Conservation (phyloP, 2,113 vertebrate genomes). For the Campylomormyrus tamandua region DNA sequence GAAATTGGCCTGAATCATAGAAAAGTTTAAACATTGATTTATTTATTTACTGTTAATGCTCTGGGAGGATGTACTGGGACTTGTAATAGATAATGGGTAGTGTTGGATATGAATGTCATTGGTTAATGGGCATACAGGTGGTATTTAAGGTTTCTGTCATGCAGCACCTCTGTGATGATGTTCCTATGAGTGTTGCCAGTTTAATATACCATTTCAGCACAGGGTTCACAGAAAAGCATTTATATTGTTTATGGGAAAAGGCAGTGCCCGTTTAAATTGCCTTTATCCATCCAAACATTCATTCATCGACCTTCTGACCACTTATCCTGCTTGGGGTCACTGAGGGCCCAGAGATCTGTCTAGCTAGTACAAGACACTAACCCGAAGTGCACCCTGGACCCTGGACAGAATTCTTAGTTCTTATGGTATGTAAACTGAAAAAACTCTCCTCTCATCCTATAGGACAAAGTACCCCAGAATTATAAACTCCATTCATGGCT, state of each 20-base stretch:
- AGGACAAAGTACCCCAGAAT: neutral
- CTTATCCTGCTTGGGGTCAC: neutral
- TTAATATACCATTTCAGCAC: neutral
- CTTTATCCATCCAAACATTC: neutral
- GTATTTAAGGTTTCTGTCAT: neutral
- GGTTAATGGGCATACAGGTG: neutral
- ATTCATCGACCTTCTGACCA: neutral
- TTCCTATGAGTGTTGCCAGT: neutral
- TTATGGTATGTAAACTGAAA: neutral
- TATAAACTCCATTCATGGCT: neutral
- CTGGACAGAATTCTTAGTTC: neutral
- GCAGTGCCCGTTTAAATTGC: neutral
- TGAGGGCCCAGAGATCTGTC: neutral
- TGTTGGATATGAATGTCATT: neutral
- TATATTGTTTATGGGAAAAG: neutral
- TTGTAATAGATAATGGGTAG: neutral
- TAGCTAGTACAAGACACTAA: neutral
- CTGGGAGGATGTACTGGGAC: neutral
- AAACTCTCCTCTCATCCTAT: neutral
- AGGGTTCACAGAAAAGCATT: neutral
- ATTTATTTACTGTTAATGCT: neutral
- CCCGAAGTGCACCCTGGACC: neutral
- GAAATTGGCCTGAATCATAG: neutral
- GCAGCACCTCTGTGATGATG: neutral
- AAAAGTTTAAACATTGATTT: neutral